A percentile compares a stretch with the other conserved stretches of the same genome.
These are phyloP conservation scores for Leucophora obtusa DNA, from an alignment of 2,888 invertebrate species.

Conservation along the genomic window DNA sequence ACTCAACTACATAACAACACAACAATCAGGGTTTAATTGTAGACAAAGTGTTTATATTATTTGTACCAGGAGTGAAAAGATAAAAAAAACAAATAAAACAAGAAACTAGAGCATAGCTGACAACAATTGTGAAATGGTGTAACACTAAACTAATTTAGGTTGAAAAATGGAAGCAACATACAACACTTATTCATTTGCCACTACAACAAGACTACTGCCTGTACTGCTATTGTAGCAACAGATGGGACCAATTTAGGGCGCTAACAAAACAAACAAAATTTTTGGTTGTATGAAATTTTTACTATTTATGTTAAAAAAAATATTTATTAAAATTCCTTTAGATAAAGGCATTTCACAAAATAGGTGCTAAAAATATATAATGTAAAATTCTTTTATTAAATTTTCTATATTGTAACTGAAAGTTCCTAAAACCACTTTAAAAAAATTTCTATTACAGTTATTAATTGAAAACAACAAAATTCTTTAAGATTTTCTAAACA, in stretches of 20 bases:
- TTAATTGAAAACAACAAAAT: too few relatives aligned
- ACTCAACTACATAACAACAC: background rate
- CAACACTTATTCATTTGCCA: background rate
- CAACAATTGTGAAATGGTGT: slow-evolving; percentile 6
- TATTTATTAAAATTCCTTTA: too few relatives aligned
- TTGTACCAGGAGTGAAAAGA: background rate
- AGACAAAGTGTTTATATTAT: slow-evolving; percentile 39
- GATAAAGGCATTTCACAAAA: too few relatives aligned
- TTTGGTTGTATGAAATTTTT: too few relatives aligned
- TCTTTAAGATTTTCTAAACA: too few relatives aligned
- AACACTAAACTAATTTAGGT: slow-evolving; percentile 28
- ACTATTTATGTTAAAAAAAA: too few relatives aligned
- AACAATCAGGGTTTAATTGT: slow-evolving; percentile 42
- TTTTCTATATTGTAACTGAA: too few relatives aligned
- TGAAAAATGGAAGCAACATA: background rate
- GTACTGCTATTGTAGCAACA: background rate
- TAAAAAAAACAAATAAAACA: background rate
- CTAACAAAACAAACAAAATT: too few relatives aligned
- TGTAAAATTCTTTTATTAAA: too few relatives aligned
- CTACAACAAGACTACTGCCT: background rate
- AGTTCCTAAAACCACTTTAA: too few relatives aligned
- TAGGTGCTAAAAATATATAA: too few relatives aligned
- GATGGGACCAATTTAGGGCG: background rate
- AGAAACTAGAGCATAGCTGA: slow-evolving; percentile 19
- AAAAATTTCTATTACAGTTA: too few relatives aligned